phyloP scores from a whole-genome alignment of 2,888 invertebrate species.

The Xanthia togata region DNA sequence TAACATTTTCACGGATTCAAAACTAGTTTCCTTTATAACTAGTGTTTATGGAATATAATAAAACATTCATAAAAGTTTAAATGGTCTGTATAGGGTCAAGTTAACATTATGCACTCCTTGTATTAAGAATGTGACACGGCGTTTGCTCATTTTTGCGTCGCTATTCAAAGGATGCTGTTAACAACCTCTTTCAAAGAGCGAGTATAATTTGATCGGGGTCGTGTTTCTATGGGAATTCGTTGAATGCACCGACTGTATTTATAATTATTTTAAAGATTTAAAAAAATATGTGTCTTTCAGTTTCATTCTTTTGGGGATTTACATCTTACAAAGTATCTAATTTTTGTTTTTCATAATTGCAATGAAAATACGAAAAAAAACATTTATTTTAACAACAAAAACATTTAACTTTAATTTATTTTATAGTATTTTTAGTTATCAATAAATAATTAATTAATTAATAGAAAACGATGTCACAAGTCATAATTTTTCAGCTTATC shows the following conservation, averaged over 20 bases:
- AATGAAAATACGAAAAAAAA: not conserved
- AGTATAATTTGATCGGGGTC: slow-evolving; percentile 90
- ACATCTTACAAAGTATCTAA: not conserved
- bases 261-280: slow-evolving; percentile 52
- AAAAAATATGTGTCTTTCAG: slow-evolving; percentile 23
- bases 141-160: slow-evolving; percentile 89
- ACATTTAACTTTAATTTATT: slow-evolving; percentile 14
- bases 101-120: slow-evolving; percentile 86
- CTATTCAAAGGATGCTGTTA: slow-evolving; percentile 89
- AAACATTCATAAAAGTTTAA: slow-evolving; percentile 83
- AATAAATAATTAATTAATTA: not conserved
- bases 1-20: slow-evolving; percentile 79
- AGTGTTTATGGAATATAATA: slow-evolving; percentile 83
- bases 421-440: not conserved
- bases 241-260: slow-evolving; percentile 74
- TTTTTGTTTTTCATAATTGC: not conserved
- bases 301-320: slow-evolving; percentile 7
- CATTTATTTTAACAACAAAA: no score
- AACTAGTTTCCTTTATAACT: slow-evolving; percentile 79
- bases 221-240: slow-evolving; percentile 87
- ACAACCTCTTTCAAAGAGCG: slow-evolving; percentile 89
- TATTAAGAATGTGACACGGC: slow-evolving; percentile 85
- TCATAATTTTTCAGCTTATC: slow-evolving; percentile 4
- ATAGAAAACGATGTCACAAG: not conserved
- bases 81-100: slow-evolving; percentile 86